These are phyloP conservation scores for Periophthalmus modestus DNA, from an alignment of 2,113 vertebrate species.

Conservation along the genomic window DNA sequence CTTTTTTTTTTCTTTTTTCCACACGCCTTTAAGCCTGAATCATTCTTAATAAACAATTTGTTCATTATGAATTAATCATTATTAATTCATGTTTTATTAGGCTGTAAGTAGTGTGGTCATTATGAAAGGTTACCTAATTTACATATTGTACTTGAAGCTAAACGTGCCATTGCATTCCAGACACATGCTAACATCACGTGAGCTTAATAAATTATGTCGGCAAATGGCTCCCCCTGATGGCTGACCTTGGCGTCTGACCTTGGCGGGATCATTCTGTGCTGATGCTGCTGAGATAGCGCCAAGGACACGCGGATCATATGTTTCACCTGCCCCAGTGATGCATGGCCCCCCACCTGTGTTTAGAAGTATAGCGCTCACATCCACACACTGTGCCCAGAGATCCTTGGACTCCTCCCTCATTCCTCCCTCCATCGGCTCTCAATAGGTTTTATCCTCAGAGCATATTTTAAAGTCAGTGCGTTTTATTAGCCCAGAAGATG, in stretches of 20 bases:
- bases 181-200: slow-evolving; percentile 23
- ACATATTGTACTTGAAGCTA: not conserved
- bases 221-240: slow-evolving; percentile 41
- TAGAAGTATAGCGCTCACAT: slow-evolving; percentile 61
- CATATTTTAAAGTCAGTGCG: slow-evolving; percentile 19
- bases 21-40: too few relatives aligned
- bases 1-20: too few relatives aligned
- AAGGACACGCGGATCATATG: slow-evolving; percentile 71
- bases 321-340: too few relatives aligned
- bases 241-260: slow-evolving; percentile 71
- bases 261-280: slow-evolving; percentile 57
- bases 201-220: slow-evolving; percentile 56
- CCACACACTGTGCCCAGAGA: slow-evolving; percentile 27
- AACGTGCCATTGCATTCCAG: slow-evolving; percentile 37
- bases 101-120: too few relatives aligned
- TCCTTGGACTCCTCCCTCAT: not conserved
- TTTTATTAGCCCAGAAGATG: slow-evolving; percentile 24
- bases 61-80: too few relatives aligned
- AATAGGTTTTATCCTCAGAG: slow-evolving; percentile 7
- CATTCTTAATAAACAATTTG: too few relatives aligned
- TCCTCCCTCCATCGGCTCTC: not conserved
- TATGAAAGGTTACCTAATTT: not conserved
- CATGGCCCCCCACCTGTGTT: slow-evolving; percentile 15
- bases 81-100: too few relatives aligned
- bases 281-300: slow-evolving; percentile 71